Percentiles rank a stretch among this genome's conserved stretches.
Evolutionary conservation across 2,797 vertebrate genomes (phyloP).

Genomic region (Halcyon smyrnensis): DNA sequence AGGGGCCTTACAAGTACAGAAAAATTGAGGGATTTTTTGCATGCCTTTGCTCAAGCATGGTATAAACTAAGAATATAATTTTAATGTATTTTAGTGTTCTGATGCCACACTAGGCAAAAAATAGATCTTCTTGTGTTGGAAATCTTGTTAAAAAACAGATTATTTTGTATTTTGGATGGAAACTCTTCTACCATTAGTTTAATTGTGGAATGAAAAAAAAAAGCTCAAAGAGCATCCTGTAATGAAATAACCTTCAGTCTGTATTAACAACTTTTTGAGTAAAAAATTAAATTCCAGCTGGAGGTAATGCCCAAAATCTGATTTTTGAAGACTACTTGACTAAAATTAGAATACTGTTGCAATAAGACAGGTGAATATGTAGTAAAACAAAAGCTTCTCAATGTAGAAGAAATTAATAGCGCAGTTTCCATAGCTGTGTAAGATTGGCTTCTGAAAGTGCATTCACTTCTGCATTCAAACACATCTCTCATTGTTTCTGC

Average conservation of each 20-base stretch:
- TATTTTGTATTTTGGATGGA: not conserved
- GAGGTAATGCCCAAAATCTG: not conserved
- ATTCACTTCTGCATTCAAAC: not conserved
- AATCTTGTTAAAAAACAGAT: not conserved
- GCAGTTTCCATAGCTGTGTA: not conserved
- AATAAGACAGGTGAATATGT: not conserved
- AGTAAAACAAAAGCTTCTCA: not conserved
- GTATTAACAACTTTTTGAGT: not conserved
- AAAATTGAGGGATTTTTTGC: not conserved
- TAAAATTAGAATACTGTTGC: not conserved
- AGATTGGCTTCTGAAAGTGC: not conserved
- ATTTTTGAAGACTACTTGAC: not conserved
- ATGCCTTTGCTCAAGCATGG: not conserved
- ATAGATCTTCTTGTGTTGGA: not conserved
- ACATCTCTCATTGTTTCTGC: not conserved
- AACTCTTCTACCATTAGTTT: not conserved
- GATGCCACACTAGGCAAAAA: not conserved
- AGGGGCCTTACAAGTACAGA: conserved; percentile 9
- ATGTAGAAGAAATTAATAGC: not conserved
- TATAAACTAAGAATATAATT: not conserved
- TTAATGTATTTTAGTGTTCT: not conserved
- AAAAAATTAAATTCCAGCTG: not conserved
- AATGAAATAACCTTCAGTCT: not conserved
- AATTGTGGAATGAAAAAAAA: not conserved
- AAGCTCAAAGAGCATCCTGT: not conserved